These are phyloP conservation scores for Rhinichthys osculus DNA, from an alignment of 2,797 vertebrate genomes.

Conservation along the genomic window DNA sequence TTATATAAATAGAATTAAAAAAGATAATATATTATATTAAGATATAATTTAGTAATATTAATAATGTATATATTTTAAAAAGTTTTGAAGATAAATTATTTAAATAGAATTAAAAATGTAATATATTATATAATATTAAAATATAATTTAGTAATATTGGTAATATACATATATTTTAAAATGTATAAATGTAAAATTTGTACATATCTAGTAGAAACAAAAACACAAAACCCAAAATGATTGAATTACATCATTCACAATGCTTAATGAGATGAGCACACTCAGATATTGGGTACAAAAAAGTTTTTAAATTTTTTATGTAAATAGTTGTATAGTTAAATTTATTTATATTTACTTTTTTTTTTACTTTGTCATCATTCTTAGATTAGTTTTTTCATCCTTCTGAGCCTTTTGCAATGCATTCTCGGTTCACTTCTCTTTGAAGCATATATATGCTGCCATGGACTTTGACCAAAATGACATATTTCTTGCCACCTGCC, in stretches of 20 bases:
- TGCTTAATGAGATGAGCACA: not conserved
- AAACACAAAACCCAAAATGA: not conserved
- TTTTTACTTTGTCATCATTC: not conserved
- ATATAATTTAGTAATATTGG: too few species aligned
- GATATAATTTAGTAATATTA: too few species aligned
- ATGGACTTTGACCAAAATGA: not conserved
- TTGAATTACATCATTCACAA: not conserved
- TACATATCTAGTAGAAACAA: not conserved
- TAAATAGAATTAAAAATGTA: too few species aligned
- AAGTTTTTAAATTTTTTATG: not conserved
- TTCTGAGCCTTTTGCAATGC: not conserved
- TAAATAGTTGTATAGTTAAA: not conserved
- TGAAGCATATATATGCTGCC: not conserved
- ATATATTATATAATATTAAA: too few species aligned
- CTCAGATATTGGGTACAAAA: not conserved
- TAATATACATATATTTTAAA: too few species aligned
- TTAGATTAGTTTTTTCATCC: not conserved
- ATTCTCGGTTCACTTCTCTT: not conserved
- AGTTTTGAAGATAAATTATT: too few species aligned
- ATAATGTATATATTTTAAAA: too few species aligned
- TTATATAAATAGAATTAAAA: too few species aligned
- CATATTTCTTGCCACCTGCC: not conserved
- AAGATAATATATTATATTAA: too few species aligned
- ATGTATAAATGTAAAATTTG: too few species aligned
- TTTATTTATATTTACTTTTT: not conserved